These are phyloP conservation scores for Ochropleura plecta DNA, from an alignment of 2,888 invertebrate genomes.

Conservation along the genomic window DNA sequence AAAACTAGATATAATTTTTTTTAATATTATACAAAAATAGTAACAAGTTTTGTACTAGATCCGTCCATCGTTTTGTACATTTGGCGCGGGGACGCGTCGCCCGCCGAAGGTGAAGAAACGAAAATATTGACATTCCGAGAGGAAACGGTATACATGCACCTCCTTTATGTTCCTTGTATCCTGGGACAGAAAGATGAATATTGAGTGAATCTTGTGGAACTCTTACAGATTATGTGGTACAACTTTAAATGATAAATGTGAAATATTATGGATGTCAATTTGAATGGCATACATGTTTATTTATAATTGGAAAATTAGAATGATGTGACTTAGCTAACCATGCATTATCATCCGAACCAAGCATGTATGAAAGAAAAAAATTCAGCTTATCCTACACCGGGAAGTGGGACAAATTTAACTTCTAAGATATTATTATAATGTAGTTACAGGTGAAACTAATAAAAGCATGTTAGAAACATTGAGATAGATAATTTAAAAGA, in stretches of 20 bases:
- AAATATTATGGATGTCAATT: not conserved
- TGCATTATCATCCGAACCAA: too few species aligned
- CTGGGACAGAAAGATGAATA: not conserved
- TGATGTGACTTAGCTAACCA: too few species aligned
- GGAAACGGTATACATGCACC: slow-evolving; percentile 27
- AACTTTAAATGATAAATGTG: not conserved
- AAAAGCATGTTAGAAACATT: too few species aligned
- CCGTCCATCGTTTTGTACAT: slow-evolving; percentile 88
- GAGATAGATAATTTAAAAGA: too few species aligned
- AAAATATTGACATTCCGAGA: slow-evolving; percentile 48
- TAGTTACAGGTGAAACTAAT: too few species aligned
- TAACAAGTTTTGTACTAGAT: slow-evolving; percentile 90
- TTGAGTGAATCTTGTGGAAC: not conserved
- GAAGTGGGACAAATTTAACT: too few species aligned
- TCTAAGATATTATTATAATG: too few species aligned
- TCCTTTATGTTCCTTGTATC: slow-evolving; percentile 7
- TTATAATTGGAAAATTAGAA: too few species aligned
- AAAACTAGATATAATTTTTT: slow-evolving; percentile 85
- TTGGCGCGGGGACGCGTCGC: slow-evolving; percentile 80
- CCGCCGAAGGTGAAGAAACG: slow-evolving; percentile 63
- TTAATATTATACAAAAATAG: slow-evolving; percentile 89
- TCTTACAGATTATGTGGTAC: too few species aligned
- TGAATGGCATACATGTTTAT: too few species aligned
- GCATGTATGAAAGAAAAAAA: too few species aligned
- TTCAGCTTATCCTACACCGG: too few species aligned